phyloP scores from a whole-genome alignment of 2,113 vertebrate genomes.

The Urocolius indicus region DNA sequence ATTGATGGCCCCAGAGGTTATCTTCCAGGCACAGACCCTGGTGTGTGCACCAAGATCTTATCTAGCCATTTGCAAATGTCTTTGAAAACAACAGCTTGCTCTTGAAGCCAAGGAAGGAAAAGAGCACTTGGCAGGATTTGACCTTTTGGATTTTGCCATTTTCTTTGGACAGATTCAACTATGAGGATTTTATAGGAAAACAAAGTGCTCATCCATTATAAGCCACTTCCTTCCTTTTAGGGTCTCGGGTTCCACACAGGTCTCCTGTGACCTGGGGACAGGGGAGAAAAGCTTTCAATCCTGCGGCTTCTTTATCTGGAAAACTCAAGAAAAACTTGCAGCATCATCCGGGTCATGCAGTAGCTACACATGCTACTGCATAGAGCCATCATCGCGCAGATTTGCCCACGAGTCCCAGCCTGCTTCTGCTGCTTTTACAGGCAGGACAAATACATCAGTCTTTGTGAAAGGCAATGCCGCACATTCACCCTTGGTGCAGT shows the following conservation, averaged over 20 bases:
- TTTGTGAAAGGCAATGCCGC: neutral
- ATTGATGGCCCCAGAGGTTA: neutral
- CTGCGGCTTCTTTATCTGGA: conserved; percentile 46
- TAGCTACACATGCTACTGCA: neutral
- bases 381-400: neutral
- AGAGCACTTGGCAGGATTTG: conserved; percentile 40
- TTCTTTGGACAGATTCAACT: neutral
- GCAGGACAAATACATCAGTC: conserved; percentile 1
- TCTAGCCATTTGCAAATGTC: neutral
- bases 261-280: neutral
- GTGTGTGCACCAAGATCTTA: neutral
- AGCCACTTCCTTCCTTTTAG: neutral
- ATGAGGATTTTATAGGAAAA: neutral
- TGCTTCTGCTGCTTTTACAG: neutral
- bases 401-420: neutral
- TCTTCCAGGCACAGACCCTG: neutral
- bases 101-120: conserved; percentile 25
- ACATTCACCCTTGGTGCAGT: conserved; percentile 14
- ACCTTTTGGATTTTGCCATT: neutral
- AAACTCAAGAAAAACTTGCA: neutral
- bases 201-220: neutral
- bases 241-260: neutral
- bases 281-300: conserved; percentile 29
- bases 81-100: neutral
- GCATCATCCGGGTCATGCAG: neutral